Conservation (phyloP, 2,113 vertebrate species). For the Phalacrocorax aristotelis region DNA sequence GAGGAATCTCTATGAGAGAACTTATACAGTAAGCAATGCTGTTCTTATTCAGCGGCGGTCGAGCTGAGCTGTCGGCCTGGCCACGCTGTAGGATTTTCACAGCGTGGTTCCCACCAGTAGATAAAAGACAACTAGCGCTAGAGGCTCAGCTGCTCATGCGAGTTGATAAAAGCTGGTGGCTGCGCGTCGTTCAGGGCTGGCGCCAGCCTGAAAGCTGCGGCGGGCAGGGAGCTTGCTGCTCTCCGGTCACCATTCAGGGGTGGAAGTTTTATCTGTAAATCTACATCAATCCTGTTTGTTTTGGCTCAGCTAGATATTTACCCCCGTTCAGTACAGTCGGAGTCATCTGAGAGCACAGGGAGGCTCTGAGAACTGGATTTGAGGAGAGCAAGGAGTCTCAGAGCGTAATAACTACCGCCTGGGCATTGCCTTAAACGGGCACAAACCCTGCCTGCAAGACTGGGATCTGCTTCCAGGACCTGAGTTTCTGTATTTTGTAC, state of each 20-base stretch:
- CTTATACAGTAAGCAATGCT: constrained; percentile 83
- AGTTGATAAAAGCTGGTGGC: not conserved
- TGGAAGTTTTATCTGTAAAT: not conserved
- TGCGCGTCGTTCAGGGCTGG: fast-evolving
- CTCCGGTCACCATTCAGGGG: not conserved
- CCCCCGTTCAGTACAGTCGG: not conserved
- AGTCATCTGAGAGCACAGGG: not conserved
- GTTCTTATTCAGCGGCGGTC: not conserved
- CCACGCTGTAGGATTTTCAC: not conserved
- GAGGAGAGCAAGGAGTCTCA: not conserved
- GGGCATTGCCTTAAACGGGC: not conserved
- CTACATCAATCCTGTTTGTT: not conserved
- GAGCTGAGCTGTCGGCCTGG: not conserved
- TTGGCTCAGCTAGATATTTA: not conserved
- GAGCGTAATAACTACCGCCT: too few relatives aligned
- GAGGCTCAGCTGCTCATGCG: not conserved
- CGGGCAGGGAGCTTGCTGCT: not conserved
- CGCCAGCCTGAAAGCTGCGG: not conserved
- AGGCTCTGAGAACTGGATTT: not conserved
- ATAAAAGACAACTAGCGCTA: too few relatives aligned
- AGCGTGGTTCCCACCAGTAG: not conserved
- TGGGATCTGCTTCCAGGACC: not conserved
- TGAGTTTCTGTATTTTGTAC: not conserved
- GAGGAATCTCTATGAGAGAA: constrained; percentile 95
- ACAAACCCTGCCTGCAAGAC: not conserved